Percentiles rank a stretch among this genome's conserved stretches.
These are phyloP conservation scores for Chloromyia formosa DNA, from an alignment of 2,888 invertebrate species.

Conservation along the genomic window DNA sequence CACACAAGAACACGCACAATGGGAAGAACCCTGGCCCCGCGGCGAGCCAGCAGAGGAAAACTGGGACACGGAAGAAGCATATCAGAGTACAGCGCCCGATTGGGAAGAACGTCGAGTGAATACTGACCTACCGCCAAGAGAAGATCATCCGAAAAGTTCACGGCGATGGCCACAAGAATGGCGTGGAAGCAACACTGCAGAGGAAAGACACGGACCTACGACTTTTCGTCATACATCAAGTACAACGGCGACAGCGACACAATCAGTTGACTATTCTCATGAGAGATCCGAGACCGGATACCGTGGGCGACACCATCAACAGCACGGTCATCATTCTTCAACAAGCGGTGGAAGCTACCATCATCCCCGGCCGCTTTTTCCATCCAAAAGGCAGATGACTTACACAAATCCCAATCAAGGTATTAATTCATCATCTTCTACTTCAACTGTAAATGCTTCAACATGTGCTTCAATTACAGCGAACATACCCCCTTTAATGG, in stretches of 20 bases:
- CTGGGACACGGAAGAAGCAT: conserved; percentile 54
- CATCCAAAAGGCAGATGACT: conserved; percentile 59
- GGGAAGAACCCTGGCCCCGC: conserved; percentile 46
- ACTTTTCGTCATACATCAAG: conserved; percentile 11
- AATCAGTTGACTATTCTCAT: conserved; percentile 25
- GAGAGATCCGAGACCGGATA: conserved; percentile 25
- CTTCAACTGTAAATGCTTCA: conserved; percentile 52
- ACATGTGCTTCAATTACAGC: conserved; percentile 23
- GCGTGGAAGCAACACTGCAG: conserved; percentile 51
- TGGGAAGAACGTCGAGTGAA: conserved; percentile 46
- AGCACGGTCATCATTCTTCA: conserved; percentile 36
- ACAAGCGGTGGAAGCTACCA: conserved; percentile 35
- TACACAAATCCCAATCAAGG: conserved; percentile 59
- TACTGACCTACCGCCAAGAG: conserved; percentile 43
- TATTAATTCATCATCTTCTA: conserved; percentile 54
- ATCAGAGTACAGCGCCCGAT: conserved; percentile 37
- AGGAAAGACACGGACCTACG: conserved; percentile 53
- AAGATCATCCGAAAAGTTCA: conserved; percentile 24
- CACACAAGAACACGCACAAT: conserved; percentile 30
- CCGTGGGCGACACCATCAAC: conserved; percentile 36
- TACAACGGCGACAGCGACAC: neutral
- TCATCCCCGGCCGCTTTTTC: conserved; percentile 57
- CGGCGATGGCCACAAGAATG: conserved; percentile 46
- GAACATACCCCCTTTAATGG: conserved; percentile 23
- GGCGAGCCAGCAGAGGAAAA: conserved; percentile 51